Percentiles rank a stretch among this genome's conserved stretches.
Evolutionary conservation across 1,140 invertebrate species (phyloP).

Genomic region (Drosophila equinoxialis): DNA sequence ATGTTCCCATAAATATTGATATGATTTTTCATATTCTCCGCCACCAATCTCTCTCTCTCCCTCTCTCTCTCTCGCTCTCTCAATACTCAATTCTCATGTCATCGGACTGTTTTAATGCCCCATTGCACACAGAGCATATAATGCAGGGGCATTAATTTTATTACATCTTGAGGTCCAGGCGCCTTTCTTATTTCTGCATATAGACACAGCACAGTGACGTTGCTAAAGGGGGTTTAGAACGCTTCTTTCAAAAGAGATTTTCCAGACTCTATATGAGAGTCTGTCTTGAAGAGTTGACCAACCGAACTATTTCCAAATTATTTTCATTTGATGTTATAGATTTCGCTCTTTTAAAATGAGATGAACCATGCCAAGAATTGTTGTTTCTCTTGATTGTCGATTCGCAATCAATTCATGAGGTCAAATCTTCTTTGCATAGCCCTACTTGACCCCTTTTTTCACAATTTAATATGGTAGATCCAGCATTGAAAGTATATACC

Average conservation of each 20-base stretch:
- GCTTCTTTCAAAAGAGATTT: too few relatives aligned
- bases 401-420: too few relatives aligned
- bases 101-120: conserved; percentile 49
- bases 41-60: not conserved
- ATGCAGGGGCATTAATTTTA: conserved; percentile 68
- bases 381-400: too few relatives aligned
- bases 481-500: not conserved
- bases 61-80: conserved; percentile 10
- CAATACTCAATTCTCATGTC: conserved; percentile 51
- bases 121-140: conserved; percentile 55
- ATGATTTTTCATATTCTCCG: not conserved
- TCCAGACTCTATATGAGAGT: too few relatives aligned
- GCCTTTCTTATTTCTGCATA: conserved; percentile 26
- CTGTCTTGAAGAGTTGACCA: too few relatives aligned
- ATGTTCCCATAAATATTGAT: conserved; percentile 9
- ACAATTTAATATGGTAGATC: not conserved
- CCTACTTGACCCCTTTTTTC: not conserved
- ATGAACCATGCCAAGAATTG: too few relatives aligned
- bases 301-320: too few relatives aligned
- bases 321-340: too few relatives aligned
- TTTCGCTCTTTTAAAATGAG: too few relatives aligned
- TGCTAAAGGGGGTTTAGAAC: not conserved
- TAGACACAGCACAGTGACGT: not conserved
- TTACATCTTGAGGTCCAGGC: conserved; percentile 49
- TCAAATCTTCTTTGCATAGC: too few relatives aligned